phyloP scores from a whole-genome alignment of 2,113 vertebrate genomes.

The Grammomys surdaster region DNA sequence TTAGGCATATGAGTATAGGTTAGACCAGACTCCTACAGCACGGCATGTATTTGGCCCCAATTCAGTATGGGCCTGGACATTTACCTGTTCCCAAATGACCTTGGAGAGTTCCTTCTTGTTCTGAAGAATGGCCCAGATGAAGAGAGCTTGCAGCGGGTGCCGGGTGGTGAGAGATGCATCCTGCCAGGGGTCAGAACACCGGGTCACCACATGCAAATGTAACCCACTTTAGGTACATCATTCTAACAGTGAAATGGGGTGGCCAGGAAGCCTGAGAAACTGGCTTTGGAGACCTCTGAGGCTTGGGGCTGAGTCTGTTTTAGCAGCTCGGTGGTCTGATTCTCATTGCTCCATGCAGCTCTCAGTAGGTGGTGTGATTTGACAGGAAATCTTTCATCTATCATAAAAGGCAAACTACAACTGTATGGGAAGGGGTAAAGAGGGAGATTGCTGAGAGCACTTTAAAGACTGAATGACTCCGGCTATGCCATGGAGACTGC shows the following conservation, averaged over 20 bases:
- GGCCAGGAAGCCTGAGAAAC: background rate
- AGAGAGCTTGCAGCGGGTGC: conserved; percentile 92
- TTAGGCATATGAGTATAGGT: background rate
- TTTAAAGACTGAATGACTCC: conserved; percentile 19
- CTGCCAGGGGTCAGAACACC: conserved; percentile 77
- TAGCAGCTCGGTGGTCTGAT: background rate
- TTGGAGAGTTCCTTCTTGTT: conserved; percentile 95
- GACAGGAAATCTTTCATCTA: conserved; percentile 24
- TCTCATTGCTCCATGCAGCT: background rate
- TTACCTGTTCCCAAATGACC: conserved; percentile 97
- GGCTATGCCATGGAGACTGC: background rate
- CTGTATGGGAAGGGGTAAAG: background rate
- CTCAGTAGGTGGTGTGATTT: background rate
- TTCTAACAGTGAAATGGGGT: background rate
- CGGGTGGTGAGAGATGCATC: conserved; percentile 88
- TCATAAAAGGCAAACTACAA: background rate
- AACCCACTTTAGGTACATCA: accelerated
- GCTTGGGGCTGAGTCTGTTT: background rate
- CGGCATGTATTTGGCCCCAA: accelerated
- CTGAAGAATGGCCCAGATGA: conserved; percentile 98
- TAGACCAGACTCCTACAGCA: background rate
- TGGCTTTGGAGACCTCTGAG: accelerated
- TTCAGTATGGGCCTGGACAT: background rate
- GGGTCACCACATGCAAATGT: background rate
- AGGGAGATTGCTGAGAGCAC: background rate